phyloP scores from a whole-genome alignment of 2,797 vertebrate genomes.

The Pipistrellus pygmaeus region DNA sequence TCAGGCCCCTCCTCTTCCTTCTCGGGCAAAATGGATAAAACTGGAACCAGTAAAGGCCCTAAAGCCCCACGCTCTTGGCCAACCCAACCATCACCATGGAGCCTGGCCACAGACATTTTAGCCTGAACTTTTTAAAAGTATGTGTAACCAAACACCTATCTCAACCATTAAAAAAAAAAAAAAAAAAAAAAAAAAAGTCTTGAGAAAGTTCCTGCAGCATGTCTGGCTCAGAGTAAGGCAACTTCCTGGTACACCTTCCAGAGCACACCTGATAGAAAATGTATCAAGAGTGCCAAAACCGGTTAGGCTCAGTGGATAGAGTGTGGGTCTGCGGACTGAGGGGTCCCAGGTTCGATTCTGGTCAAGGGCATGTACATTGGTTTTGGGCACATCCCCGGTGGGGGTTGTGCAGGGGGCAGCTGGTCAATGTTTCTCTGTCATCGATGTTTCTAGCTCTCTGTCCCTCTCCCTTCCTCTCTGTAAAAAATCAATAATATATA shows the following conservation, averaged over 20 bases:
- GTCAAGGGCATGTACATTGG: too few species aligned
- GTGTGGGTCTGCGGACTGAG: too few species aligned
- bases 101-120: neutral
- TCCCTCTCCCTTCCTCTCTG: too few species aligned
- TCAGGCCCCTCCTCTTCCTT: neutral
- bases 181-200: slow-evolving; percentile 45
- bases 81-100: neutral
- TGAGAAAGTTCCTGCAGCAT: slow-evolving; percentile 21
- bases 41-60: neutral
- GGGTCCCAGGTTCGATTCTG: too few species aligned
- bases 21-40: neutral
- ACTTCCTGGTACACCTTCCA: slow-evolving; percentile 71
- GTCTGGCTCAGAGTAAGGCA: neutral
- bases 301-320: too few species aligned
- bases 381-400: too few species aligned
- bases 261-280: slow-evolving; percentile 48
- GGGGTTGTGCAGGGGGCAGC: too few species aligned
- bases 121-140: neutral
- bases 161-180: neutral
- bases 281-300: too few species aligned
- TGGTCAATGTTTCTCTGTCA: too few species aligned
- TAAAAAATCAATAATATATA: too few species aligned
- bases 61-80: too few species aligned
- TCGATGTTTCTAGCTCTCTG: too few species aligned
- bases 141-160: slow-evolving; percentile 59